Evolutionary conservation across 2,113 vertebrate species (phyloP), one percentile per base, ranked within the genome.

Genomic region (Pelvicachromis taeniatus): DNA sequence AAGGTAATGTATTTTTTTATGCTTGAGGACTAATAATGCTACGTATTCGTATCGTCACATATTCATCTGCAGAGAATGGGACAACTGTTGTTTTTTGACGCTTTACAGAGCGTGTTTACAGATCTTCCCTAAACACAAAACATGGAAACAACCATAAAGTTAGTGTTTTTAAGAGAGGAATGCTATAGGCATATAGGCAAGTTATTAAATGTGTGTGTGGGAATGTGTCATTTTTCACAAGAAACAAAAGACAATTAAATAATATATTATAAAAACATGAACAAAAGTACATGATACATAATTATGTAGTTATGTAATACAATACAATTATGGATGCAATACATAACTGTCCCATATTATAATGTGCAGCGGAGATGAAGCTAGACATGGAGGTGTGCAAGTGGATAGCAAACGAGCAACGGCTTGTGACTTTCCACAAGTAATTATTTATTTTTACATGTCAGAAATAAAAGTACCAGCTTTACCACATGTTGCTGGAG

Each of bases 161-260:
- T 11, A 0, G 9, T 68, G 35, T 42, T 68, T 68, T 42, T 16
- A 42, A 68, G 42, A 42, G n/a, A 70, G 0, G 0, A 16, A 3
- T 4, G 13, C 38, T 45, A 29, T 73, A 8, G 4, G 21, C 9
- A 75, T 19, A 50, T n/a, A n/a, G n/a, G n/a, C n/a, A 48, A 19
- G 42, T 50, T 17, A 31, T 11, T 19, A 14, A 21, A 17, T 45
- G 42, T 73, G 38, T 65, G 35, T 68, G 9, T 73, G 9, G 13
- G 14, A 29, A 23, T 26, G 13, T 4, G 40, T 73, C 0, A 42
- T 1, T 17, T 70, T 12, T 73, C 21, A 7, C 5, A 10, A 9
- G 23, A 11, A 48, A 53, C 7, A 4, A 53, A 9, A 53, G 50
- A 10, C 19, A 53, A n/a, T 9, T 53, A 9, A 48, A 40, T 19